These are phyloP conservation scores for Dipodomys spectabilis DNA, from an alignment of 2,113 vertebrate species.

Conservation along the genomic window DNA sequence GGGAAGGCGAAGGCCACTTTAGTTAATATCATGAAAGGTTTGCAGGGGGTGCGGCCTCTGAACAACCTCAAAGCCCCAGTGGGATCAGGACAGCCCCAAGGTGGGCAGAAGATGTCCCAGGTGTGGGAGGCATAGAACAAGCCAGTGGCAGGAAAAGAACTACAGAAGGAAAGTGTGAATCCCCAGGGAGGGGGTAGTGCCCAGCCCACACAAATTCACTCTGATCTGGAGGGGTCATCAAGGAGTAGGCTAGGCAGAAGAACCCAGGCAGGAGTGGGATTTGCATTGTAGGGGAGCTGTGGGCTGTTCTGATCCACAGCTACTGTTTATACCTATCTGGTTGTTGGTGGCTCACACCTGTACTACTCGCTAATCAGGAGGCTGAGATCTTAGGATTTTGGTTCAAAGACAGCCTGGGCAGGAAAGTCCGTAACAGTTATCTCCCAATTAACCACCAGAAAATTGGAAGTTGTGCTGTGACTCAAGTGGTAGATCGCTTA, in stretches of 20 bases:
- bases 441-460: no score
- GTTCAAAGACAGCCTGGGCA: no score
- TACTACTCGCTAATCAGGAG: no score
- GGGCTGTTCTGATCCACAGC: neutral
- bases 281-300: neutral
- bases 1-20: neutral
- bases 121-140: neutral
- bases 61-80: neutral
- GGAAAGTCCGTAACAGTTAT: no score
- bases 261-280: neutral
- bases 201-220: neutral
- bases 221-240: neutral
- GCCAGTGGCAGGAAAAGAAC: neutral
- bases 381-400: no score
- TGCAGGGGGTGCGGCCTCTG: neutral
- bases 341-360: no score
- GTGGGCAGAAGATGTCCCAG: neutral
- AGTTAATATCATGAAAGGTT: neutral
- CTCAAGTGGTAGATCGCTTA: no score
- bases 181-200: neutral
- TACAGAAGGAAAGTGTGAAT: neutral
- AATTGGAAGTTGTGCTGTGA: no score
- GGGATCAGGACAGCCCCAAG: neutral
- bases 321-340: neutral
- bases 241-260: neutral